Conservation (phyloP, 2,888 invertebrate genomes). For the Steinernema carpocapsae region DNA sequence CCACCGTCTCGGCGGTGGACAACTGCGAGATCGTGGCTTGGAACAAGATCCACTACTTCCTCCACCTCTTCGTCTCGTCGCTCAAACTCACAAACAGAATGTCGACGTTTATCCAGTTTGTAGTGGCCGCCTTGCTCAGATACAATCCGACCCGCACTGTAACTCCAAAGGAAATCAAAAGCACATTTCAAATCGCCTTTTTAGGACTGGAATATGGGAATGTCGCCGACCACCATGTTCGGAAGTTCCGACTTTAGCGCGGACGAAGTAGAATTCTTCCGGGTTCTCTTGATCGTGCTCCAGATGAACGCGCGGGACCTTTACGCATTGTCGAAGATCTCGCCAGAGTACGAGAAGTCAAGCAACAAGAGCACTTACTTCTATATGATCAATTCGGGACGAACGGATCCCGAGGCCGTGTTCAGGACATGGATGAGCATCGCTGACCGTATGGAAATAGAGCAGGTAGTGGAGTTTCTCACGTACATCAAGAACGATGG, state of each 20-base stretch:
- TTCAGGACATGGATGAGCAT: constrained; percentile 21
- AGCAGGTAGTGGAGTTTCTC: constrained; percentile 11
- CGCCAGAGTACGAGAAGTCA: background rate
- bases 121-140: constrained; percentile 8
- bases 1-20: constrained; percentile 11
- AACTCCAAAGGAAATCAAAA: background rate
- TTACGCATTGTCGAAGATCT: constrained; percentile 5
- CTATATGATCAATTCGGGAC: constrained; percentile 1
- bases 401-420: background rate
- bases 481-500: constrained; percentile 16
- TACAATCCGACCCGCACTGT: background rate
- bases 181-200: background rate
- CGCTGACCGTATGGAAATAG: background rate
- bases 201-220: constrained; percentile 10
- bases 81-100: constrained; percentile 29
- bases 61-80: background rate
- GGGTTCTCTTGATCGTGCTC: background rate
- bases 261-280: constrained; percentile 11
- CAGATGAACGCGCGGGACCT: constrained; percentile 18
- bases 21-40: constrained; percentile 29
- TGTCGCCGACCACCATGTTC: constrained; percentile 21
- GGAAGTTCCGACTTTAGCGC: background rate
- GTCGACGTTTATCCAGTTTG: constrained; percentile 10
- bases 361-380: background rate
- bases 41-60: constrained; percentile 28